Evolutionary conservation across 2,113 vertebrate genomes (phyloP), one percentile per base, ranked within the genome.

Genomic region (Anarhynchus alexandrinus): DNA sequence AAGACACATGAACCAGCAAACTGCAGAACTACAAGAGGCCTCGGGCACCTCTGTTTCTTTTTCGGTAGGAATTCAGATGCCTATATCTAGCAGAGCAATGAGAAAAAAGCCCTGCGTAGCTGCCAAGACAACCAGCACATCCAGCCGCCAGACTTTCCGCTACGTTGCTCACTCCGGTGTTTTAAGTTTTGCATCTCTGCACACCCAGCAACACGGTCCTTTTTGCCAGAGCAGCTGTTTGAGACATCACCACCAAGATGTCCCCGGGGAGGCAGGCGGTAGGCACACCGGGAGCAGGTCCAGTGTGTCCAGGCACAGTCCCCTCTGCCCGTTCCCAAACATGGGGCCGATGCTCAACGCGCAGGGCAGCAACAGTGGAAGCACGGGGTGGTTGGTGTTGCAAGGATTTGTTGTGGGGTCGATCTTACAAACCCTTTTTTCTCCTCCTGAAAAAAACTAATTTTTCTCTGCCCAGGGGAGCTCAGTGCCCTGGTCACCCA

Each of bases 301-400:
- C 57, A 74, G 34, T 4, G 1, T 4, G 6, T 30, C 12, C 61
- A 62, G 47, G 47, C 36, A 45, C 26, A 54, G 58, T 36, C 19
- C 12, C 22, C 11, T 78, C 59, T 45, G 15, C 23, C 65, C 1
- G 0, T 25, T 88, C 47, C 47, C 76, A 82, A 43, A 67, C 40
- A 8, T 1, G 3, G 27, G 40, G 38, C 17, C 2, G 4, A 58
- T 0, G 6, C 32, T 73, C 12, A 40, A 19, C 0, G 0, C 1
- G 2, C 51, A 66, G 45, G 69, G 27, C 47, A 27, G 57, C 71
- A 79, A 27, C 52, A 74, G 47, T 7, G 22, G 79, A 77, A 45
- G 49, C 9, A 1, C 9, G 38, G 32, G 20, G 9, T 23, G n/a
- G 72, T 12, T 38, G 32, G 4, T 58, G 15, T 65, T 70, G 26